Evolutionary conservation across 2,888 invertebrate species (phyloP), one percentile per base, ranked within the genome.

Genomic region (Macaria notata): DNA sequence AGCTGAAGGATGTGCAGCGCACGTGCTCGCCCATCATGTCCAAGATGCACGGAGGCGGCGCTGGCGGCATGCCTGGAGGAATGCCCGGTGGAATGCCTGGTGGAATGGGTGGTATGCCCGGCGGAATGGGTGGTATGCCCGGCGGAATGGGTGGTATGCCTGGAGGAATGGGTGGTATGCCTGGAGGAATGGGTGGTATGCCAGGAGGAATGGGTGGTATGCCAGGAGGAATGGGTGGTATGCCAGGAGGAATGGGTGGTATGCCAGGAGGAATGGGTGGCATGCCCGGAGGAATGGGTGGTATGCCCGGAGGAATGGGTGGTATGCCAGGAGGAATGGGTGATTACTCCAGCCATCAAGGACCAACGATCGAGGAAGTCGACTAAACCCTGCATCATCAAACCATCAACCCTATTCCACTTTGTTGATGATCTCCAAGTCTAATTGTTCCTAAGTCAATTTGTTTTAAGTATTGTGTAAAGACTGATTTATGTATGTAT

Each of bases 301-400:
- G 38, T 9, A 45, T 36, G 38, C 41, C 51, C 31, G 51, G 49
- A 6, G 41, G 45, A 33, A 53, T 49, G 49, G 49, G 48, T 3
- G 48, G 48, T 4, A 49, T 41, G 39, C 48, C 48, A 1, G 48
- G 49, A 8, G 49, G 49, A 9, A 48, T 48, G 48, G 46, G 46
- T 3, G 19, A 31, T n/a, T 19, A 19, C 9, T 42, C 9, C 31
- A 9, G 19, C 6, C 30, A 50, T 50, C 36, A 50, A 44, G 50
- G 50, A 4, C 50, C 50, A 8, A 50, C 50, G 0, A 50, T 50
- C 30, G 50, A 50, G 4, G 50, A 50, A 50, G 6, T 50, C 29
- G 45, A 45, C 19, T 44, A 50, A 38, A 36, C 30, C 9, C 5
- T 9, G 33, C 33, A 0, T 41, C 41, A 8, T 41, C 41, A 2